These are phyloP conservation scores for Thyatira batis DNA, from an alignment of 2,888 invertebrate genomes.

Conservation along the genomic window DNA sequence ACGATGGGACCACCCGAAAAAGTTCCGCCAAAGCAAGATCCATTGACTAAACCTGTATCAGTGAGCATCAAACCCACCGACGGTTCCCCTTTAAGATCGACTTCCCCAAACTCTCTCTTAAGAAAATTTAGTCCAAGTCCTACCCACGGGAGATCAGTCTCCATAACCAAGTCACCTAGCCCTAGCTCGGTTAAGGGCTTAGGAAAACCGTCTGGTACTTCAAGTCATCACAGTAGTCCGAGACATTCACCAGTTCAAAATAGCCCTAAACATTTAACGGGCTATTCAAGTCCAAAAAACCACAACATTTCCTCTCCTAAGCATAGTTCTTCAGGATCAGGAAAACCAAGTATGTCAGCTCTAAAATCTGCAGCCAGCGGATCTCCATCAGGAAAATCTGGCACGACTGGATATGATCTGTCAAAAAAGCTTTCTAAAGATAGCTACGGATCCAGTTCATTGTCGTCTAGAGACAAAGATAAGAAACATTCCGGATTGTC, in stretches of 20 bases:
- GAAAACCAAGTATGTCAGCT: slow-evolving; percentile 94
- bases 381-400: slow-evolving; percentile 85
- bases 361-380: slow-evolving; percentile 89
- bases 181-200: slow-evolving; percentile 66
- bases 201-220: slow-evolving; percentile 76
- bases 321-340: slow-evolving; percentile 87
- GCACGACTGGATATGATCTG: slow-evolving; percentile 78
- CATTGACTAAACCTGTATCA: slow-evolving; percentile 86
- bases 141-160: slow-evolving; percentile 84
- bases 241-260: slow-evolving; percentile 90
- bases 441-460: slow-evolving; percentile 65
- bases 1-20: slow-evolving; percentile 93
- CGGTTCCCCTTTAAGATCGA: slow-evolving; percentile 83
- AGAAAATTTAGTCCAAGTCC: slow-evolving; percentile 89
- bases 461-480: slow-evolving; percentile 78
- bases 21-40: slow-evolving; percentile 88
- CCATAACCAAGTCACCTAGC: slow-evolving; percentile 84
- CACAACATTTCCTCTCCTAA: slow-evolving; percentile 91
- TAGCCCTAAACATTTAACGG: slow-evolving; percentile 88
- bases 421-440: slow-evolving; percentile 81
- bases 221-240: slow-evolving; percentile 85
- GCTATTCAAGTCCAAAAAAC: slow-evolving; percentile 89
- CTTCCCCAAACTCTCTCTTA: slow-evolving; percentile 85
- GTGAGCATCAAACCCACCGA: slow-evolving; percentile 88
- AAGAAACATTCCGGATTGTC: slow-evolving; percentile 78